Base-by-base conservation (phyloP, 2,797 vertebrate genomes). In the Glyptemys insculpta region DNA sequence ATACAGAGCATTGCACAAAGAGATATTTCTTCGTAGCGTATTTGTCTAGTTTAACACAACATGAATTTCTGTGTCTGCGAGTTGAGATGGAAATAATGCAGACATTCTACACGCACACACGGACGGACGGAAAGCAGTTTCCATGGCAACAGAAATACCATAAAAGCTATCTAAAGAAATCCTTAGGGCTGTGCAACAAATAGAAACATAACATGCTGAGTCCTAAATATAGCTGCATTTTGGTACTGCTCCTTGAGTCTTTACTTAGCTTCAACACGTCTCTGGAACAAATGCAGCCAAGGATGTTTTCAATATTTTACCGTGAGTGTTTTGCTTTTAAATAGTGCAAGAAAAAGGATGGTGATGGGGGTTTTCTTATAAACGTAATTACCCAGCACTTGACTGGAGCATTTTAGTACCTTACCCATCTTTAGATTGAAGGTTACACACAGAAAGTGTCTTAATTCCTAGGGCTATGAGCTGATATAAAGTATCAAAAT, bases 131-230 rank as follows among this genome's bases (percentile, higher is more conserved):
- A 2, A 16, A 91, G 41, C 65, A 0, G 92, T 98, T 97, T 97
- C 98, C 97, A 91, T 94, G 96, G 97, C 95, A 97, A 98, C 97
- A 7, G 87, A 97, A 95, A 98, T 97, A 96, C 93, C 89, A 92
- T 89, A 68, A 96, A 94, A 96, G 94, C 84, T 93, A 87, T 88
- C 96, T 68, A 83, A 97, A 97, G 87, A 93, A 95, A 93, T 98
- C 97, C 97, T 98, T 93, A 81, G 94, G 97, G 96, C 96, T 96
- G 72, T 76, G 95, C 65, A 96, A 89, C 97, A 97, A 97, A 97
- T 95, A 98, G 97, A 97, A 97, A 97, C 97, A 85, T 91, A 97
- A 83, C 96, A 96, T 95, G 94, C 89, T 41, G 96, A 88, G 78
- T 27, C 92, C 97, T 97, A 98, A 98, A 98, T 97, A 97, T 98